Conservation (phyloP, 2,113 vertebrate species). For the Esox niger region DNA sequence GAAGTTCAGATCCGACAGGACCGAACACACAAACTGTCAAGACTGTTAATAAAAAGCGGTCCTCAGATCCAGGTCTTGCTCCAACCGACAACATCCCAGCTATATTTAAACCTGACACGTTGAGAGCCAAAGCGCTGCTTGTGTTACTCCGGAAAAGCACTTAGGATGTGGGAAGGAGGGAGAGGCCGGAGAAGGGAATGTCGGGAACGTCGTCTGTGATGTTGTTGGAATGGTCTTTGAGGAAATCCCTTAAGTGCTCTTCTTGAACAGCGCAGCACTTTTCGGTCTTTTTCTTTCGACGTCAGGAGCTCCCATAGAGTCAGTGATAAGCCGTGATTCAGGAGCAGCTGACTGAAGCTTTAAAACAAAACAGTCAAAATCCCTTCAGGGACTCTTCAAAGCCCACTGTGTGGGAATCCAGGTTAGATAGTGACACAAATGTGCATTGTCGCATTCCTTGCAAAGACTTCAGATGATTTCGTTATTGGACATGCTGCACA, state of each 20-base stretch:
- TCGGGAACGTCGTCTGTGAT: not conserved
- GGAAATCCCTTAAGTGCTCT: conserved; percentile 5
- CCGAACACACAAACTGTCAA: not conserved
- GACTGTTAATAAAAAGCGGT: not conserved
- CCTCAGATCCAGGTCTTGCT: not conserved
- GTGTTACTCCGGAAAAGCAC: conserved; percentile 20
- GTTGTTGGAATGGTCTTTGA: conserved; percentile 4
- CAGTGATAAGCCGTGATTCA: conserved; percentile 1
- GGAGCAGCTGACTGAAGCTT: not conserved
- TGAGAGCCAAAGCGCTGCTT: not conserved
- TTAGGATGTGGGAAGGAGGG: not conserved
- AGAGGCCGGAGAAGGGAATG: not conserved
- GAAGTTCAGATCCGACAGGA: not conserved
- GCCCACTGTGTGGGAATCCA: not conserved
- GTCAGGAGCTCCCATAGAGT: not conserved
- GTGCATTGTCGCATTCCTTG: no score
- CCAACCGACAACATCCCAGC: not conserved
- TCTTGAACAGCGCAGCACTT: not conserved
- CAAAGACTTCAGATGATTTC: no score
- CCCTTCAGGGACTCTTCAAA: not conserved
- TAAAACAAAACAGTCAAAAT: not conserved
- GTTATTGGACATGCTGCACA: no score
- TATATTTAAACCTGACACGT: conserved; percentile 14
- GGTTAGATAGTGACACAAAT: no score
- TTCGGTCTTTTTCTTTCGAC: not conserved